A percentile compares a stretch with the other conserved stretches of the same genome.
Evolutionary conservation across 2,113 vertebrate genomes (phyloP).

Genomic region (Stegostoma tigrinum): DNA sequence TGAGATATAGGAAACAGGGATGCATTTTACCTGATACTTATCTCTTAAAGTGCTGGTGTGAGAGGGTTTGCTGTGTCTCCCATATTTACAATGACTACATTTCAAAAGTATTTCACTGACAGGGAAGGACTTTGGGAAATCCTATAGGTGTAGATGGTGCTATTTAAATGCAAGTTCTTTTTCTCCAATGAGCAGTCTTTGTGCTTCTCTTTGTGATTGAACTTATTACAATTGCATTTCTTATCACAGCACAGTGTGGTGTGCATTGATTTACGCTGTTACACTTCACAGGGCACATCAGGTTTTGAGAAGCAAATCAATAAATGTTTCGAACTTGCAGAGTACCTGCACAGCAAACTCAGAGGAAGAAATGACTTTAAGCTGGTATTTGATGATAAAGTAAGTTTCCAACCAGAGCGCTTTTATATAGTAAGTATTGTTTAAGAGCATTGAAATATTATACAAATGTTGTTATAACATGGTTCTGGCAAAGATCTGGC

Average conservation of each 20-base stretch:
- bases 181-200: neutral
- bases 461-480: no score
- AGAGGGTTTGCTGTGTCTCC: neutral
- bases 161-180: neutral
- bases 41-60: neutral
- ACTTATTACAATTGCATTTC: neutral
- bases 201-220: neutral
- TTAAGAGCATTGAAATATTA: no score
- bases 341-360: conserved; percentile 56
- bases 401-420: conserved; percentile 33
- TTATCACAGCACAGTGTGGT: neutral
- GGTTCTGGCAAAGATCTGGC: no score
- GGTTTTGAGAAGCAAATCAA: conserved; percentile 59
- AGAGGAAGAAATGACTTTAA: conserved; percentile 57
- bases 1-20: no score
- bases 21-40: no score
- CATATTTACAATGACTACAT: neutral
- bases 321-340: conserved; percentile 57
- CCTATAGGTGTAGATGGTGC: neutral
- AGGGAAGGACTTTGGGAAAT: neutral
- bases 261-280: neutral
- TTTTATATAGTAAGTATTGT: neutral
- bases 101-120: neutral
- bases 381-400: conserved; percentile 50
- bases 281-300: conserved; percentile 48